Evolutionary conservation across 2,797 vertebrate genomes (phyloP).

Genomic region (Leptatherina wallacei): DNA sequence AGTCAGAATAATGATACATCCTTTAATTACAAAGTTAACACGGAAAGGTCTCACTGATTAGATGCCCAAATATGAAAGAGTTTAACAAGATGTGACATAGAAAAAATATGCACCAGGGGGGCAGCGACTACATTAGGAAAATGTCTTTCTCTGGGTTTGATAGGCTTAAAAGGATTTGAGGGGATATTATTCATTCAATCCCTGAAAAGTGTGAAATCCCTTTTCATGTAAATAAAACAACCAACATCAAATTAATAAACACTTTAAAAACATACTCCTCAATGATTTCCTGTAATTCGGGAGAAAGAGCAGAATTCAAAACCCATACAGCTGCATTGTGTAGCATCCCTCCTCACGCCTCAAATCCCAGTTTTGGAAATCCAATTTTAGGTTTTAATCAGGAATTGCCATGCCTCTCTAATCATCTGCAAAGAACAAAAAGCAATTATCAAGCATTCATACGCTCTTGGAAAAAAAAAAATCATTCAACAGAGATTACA

Average conservation of each 20-base stretch:
- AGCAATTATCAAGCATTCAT: constrained; percentile 79
- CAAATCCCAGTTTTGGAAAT: constrained; percentile 68
- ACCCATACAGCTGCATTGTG: constrained; percentile 47
- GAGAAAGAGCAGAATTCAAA: constrained; percentile 53
- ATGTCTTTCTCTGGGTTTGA: constrained; percentile 62
- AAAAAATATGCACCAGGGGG: constrained; percentile 32
- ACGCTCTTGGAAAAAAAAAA: constrained; percentile 48
- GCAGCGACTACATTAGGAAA: constrained; percentile 47
- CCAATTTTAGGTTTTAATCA: constrained; percentile 78
- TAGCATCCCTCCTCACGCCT: constrained; percentile 46
- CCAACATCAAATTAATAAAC: constrained; percentile 71
- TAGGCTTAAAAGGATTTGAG: constrained; percentile 67
- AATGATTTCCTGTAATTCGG: constrained; percentile 62
- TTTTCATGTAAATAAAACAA: constrained; percentile 71
- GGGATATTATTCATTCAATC: constrained; percentile 68
- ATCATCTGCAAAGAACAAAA: constrained; percentile 77
- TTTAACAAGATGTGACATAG: constrained; percentile 67
- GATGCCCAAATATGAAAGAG: constrained; percentile 65
- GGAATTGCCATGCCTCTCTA: constrained; percentile 74
- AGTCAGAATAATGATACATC: constrained; percentile 68
- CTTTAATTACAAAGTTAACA: constrained; percentile 74
- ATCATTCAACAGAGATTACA: constrained; percentile 67
- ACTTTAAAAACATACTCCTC: constrained; percentile 48
- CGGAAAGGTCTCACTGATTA: constrained; percentile 69
- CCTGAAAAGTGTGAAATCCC: constrained; percentile 66